phyloP scores from a whole-genome alignment of 2,113 vertebrate species.

The Leiothrix lutea region DNA sequence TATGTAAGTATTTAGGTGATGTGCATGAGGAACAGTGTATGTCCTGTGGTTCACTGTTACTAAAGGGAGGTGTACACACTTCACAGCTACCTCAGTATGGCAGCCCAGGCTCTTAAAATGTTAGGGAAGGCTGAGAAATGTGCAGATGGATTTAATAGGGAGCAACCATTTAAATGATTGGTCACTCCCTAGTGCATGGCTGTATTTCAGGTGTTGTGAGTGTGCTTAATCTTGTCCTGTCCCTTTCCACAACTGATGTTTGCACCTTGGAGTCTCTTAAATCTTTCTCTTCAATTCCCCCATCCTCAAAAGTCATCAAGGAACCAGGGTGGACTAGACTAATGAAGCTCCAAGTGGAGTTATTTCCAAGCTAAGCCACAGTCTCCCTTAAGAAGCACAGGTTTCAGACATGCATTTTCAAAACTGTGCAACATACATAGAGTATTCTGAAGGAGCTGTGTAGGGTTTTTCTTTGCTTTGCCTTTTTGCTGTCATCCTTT shows the following conservation, averaged over 20 bases:
- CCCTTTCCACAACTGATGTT: slow-evolving; percentile 1
- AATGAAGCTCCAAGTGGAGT: background rate
- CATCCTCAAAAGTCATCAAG: background rate
- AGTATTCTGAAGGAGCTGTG: background rate
- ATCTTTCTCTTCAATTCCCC: background rate
- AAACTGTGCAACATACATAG: background rate
- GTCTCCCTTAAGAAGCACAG: background rate
- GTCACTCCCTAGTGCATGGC: slow-evolving; percentile 13
- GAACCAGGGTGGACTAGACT: background rate
- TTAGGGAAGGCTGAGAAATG: slow-evolving; percentile 29
- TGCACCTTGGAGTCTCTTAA: slow-evolving; percentile 18
- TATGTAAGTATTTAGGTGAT: slow-evolving; percentile 39
- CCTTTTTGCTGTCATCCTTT: background rate
- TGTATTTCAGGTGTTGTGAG: slow-evolving; percentile 60
- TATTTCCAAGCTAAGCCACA: background rate
- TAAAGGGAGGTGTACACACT: slow-evolving; percentile 39
- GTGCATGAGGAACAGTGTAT: slow-evolving; percentile 33
- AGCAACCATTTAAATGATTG: slow-evolving; percentile 59
- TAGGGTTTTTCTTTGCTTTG: background rate
- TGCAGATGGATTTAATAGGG: slow-evolving; percentile 61
- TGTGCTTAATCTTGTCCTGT: slow-evolving; percentile 46
- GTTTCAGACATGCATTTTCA: background rate
- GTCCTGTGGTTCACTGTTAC: slow-evolving; percentile 31
- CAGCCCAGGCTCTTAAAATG: slow-evolving; percentile 20
- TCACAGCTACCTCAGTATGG: background rate